Conservation (phyloP, 2,113 vertebrate species). For the Ophiodon elongatus region DNA sequence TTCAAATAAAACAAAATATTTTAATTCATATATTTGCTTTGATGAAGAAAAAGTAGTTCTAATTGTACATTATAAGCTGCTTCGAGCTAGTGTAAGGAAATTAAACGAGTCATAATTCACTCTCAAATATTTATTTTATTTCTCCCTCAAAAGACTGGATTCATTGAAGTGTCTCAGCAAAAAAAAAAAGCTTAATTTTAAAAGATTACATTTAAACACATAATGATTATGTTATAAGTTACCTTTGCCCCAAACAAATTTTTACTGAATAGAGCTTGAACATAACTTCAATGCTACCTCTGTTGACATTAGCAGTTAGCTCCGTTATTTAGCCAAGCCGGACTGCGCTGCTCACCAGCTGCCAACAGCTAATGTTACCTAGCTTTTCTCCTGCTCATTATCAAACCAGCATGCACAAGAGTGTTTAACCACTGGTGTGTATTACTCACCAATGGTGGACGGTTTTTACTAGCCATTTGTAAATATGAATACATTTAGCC, state of each 20-base stretch:
- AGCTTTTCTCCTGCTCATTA: neutral
- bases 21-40: too few species aligned
- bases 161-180: neutral
- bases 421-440: neutral
- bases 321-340: neutral
- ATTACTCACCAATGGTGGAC: neutral
- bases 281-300: neutral
- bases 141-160: neutral
- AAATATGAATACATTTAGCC: neutral
- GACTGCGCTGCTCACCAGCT: neutral
- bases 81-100: too few species aligned
- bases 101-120: too few species aligned
- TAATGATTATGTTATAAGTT: neutral
- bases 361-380: neutral
- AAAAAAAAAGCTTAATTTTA: neutral
- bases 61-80: too few species aligned
- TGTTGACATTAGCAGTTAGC: neutral
- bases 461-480: neutral
- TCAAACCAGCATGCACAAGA: neutral
- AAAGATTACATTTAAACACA: neutral
- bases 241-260: neutral
- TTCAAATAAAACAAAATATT: too few species aligned
- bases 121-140: neutral
- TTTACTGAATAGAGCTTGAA: neutral
- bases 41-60: too few species aligned